phyloP scores from a whole-genome alignment of 2,888 invertebrate genomes.

The Acrocyrtus sp. region DNA sequence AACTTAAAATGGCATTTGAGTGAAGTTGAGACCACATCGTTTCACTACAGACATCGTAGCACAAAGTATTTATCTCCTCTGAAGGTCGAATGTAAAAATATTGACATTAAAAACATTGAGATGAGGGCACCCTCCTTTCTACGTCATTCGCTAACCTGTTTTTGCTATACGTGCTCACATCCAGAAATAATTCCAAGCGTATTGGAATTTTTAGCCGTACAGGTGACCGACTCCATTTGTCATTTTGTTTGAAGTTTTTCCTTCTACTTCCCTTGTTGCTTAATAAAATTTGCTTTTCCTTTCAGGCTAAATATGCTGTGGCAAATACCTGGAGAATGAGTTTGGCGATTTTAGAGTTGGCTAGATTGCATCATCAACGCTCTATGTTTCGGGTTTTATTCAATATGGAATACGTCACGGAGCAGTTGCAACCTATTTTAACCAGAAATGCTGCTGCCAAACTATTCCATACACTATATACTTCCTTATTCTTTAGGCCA shows the following conservation, averaged over 20 bases:
- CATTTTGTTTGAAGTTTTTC: neutral
- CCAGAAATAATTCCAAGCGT: conserved; percentile 36
- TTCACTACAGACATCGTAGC: conserved; percentile 42
- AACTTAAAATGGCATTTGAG: conserved; percentile 40
- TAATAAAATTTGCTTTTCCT: neutral
- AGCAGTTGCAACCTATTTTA: conserved; percentile 27
- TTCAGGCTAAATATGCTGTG: conserved; percentile 40
- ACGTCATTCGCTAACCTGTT: conserved; percentile 40
- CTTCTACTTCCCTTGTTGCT: neutral
- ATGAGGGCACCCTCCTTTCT: conserved; percentile 37
- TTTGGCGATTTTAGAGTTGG: conserved; percentile 47
- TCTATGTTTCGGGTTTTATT: conserved; percentile 48
- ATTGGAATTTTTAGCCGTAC: conserved; percentile 28
- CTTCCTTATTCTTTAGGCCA: conserved; percentile 13
- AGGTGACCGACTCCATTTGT: conserved; percentile 8
- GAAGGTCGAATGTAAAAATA: conserved; percentile 30
- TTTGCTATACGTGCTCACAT: conserved; percentile 43
- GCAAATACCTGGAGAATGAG: conserved; percentile 41
- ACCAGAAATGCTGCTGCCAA: neutral
- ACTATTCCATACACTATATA: conserved; percentile 10
- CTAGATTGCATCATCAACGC: conserved; percentile 45
- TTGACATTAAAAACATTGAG: conserved; percentile 27
- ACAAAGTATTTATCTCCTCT: conserved; percentile 26
- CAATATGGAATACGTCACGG: conserved; percentile 20
- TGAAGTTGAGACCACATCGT: conserved; percentile 27